Percentiles rank a stretch among this genome's conserved stretches.
phyloP scores from a whole-genome alignment of 1,140 invertebrate species.

The Drosophila yakuba region DNA sequence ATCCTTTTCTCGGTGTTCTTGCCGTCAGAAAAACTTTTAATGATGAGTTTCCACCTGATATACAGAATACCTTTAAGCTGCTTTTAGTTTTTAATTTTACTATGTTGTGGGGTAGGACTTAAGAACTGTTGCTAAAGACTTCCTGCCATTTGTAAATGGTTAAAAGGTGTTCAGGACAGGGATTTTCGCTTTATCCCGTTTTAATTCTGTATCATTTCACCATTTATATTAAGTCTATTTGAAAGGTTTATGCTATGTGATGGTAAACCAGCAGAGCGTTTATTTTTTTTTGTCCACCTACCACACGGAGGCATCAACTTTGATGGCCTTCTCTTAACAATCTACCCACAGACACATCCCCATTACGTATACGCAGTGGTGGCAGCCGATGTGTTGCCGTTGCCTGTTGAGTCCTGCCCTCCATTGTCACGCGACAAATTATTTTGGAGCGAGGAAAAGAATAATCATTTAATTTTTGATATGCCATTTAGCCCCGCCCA shows the following conservation, averaged over 20 bases:
- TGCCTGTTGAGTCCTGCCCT: constrained; percentile 68
- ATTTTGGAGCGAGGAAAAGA: constrained; percentile 51
- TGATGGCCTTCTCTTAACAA: constrained; percentile 15
- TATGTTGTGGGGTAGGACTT: not conserved
- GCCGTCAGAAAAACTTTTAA: not conserved
- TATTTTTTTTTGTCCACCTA: constrained; percentile 28
- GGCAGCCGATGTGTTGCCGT: constrained; percentile 18
- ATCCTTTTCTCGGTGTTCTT: not conserved
- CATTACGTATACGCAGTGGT: constrained; percentile 58
- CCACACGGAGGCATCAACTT: constrained; percentile 21
- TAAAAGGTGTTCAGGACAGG: not conserved
- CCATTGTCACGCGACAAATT: constrained; percentile 69
- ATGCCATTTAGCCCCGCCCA: constrained; percentile 60
- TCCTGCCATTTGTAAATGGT: not conserved
- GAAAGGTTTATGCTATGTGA: constrained; percentile 9
- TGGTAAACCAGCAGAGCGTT: constrained; percentile 18
- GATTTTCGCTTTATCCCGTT: constrained; percentile 3
- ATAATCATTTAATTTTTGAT: constrained; percentile 80
- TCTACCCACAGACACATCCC: not conserved
- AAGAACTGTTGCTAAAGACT: not conserved
- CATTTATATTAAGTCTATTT: constrained; percentile 22
- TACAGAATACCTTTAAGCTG: constrained; percentile 10
- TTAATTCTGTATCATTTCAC: constrained; percentile 6
- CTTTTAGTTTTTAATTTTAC: constrained; percentile 7
- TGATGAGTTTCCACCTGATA: not conserved